Evolutionary conservation across 1,140 invertebrate genomes (phyloP).

Genomic region (Agraylea sexmaculata): DNA sequence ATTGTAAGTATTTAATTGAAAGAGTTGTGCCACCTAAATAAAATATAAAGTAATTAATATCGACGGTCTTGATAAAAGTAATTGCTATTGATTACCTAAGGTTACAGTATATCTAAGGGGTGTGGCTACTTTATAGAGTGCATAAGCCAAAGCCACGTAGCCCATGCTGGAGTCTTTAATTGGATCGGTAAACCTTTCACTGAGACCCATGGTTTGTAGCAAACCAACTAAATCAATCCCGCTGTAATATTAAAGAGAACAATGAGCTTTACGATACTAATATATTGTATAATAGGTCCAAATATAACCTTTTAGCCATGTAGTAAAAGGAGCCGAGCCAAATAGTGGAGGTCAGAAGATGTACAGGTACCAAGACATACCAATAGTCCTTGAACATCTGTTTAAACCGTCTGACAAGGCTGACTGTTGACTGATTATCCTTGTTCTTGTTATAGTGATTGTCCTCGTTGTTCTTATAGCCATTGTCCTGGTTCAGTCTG

Average conservation of each 20-base stretch:
- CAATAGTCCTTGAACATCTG: conserved; percentile 88
- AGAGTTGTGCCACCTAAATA: conserved; percentile 53
- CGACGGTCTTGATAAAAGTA: not conserved
- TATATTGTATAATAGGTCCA: not conserved
- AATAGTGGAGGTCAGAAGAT: conserved; percentile 68
- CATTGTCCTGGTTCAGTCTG: too few species aligned
- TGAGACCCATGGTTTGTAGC: conserved; percentile 61
- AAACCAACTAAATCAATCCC: conserved; percentile 75
- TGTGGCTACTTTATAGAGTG: conserved; percentile 83
- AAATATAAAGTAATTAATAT: conserved; percentile 1
- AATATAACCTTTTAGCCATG: conserved; percentile 65
- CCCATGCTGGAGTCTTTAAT: conserved; percentile 68
- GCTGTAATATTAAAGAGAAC: conserved; percentile 41
- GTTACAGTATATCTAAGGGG: conserved; percentile 85
- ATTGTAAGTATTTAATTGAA: conserved; percentile 54
- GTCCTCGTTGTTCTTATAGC: too few species aligned
- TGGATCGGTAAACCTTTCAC: conserved; percentile 62
- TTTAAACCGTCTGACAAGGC: conserved; percentile 76
- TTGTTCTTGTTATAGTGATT: too few species aligned
- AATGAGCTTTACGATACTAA: too few species aligned
- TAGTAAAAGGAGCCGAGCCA: conserved; percentile 84
- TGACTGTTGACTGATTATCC: too few species aligned
- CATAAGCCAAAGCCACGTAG: conserved; percentile 78
- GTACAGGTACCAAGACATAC: conserved; percentile 85
- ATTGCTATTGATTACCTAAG: conserved; percentile 45